Percentiles rank a stretch among this genome's conserved stretches.
Conservation (phyloP, 2,797 vertebrate genomes). For the Rhabdophis nuchalis region DNA sequence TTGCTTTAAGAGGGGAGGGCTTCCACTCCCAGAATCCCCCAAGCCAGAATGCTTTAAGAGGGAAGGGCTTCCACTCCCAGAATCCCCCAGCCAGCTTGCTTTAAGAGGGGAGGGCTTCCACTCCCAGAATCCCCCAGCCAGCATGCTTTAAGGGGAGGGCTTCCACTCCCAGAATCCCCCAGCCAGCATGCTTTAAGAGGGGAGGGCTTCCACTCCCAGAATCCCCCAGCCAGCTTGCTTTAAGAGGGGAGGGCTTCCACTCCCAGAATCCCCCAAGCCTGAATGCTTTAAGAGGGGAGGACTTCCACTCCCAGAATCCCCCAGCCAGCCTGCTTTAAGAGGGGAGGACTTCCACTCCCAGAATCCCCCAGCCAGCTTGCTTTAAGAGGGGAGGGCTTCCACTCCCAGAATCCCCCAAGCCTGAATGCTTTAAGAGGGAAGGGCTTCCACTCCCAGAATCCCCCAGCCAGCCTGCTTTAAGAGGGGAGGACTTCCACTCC, state of each 20-base stretch:
- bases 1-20: neutral
- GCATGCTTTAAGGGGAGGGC: neutral
- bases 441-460: neutral
- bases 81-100: neutral
- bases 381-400: neutral
- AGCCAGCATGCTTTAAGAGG: too few species aligned
- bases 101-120: neutral
- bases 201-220: too few species aligned
- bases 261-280: too few species aligned
- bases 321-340: too few species aligned
- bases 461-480: too few species aligned
- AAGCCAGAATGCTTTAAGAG: too few species aligned
- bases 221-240: too few species aligned
- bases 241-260: too few species aligned
- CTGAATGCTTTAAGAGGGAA: neutral
- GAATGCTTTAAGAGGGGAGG: accelerated
- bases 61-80: too few species aligned
- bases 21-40: neutral
- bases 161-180: neutral
- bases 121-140: neutral
- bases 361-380: neutral
- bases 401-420: neutral
- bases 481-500: too few species aligned
- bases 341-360: neutral
- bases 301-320: too few species aligned